Percentiles rank a stretch among this genome's conserved stretches.
phyloP scores from a whole-genome alignment of 2,113 vertebrate species.

The Otis tarda region DNA sequence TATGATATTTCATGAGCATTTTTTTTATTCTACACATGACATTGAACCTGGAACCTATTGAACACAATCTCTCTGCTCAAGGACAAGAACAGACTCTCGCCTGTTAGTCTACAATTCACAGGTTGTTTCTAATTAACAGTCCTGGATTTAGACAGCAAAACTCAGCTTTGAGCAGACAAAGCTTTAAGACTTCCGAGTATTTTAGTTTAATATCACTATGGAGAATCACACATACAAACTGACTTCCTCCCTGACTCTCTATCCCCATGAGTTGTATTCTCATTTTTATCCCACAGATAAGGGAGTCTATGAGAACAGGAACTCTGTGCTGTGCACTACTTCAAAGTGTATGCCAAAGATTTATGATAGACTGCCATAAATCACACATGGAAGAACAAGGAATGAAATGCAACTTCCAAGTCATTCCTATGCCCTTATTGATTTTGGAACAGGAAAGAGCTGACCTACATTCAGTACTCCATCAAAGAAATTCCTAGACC shows the following conservation, averaged over 20 bases:
- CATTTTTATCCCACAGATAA: neutral
- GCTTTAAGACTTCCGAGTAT: neutral
- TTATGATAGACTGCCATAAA: constrained; percentile 24
- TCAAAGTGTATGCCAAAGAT: neutral
- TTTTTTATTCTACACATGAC: neutral
- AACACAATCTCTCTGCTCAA: neutral
- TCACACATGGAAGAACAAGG: constrained; percentile 13
- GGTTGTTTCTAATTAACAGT: neutral
- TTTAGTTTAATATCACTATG: neutral
- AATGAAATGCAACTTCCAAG: constrained; percentile 29
- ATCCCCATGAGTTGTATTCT: neutral
- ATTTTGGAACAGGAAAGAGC: neutral
- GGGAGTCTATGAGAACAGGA: neutral
- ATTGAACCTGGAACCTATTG: neutral
- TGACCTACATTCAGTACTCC: neutral
- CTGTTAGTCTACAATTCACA: neutral
- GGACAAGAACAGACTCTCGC: neutral
- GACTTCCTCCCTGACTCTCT: neutral
- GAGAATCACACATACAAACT: neutral
- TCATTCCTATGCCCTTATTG: constrained; percentile 17
- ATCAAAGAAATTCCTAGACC: neutral
- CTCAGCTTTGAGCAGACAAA: neutral
- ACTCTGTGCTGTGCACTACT: constrained; percentile 7
- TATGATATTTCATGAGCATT: neutral
- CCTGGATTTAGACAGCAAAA: constrained; percentile 5